Evolutionary conservation across 2,797 vertebrate species (phyloP).

Genomic region (Pelobates cultripes): DNA sequence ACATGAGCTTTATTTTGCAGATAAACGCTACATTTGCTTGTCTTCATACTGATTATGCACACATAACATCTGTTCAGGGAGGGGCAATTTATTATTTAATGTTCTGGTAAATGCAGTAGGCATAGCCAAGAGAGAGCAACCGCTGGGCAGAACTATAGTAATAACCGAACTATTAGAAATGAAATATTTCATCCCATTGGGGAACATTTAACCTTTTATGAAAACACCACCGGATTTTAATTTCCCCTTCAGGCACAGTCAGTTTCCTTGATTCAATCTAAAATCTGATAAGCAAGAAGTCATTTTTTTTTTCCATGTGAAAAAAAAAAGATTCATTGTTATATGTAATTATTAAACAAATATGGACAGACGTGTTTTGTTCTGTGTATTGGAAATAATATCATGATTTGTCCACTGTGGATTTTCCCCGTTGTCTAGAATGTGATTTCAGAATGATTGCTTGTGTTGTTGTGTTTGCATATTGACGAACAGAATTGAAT

Average conservation of each 20-base stretch:
- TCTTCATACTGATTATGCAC: not conserved
- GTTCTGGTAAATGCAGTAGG: not conserved
- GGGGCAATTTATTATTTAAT: not conserved
- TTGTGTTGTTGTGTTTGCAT: not conserved
- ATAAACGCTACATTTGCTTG: no score
- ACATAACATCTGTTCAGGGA: not conserved
- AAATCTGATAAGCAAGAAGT: not conserved
- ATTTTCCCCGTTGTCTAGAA: not conserved
- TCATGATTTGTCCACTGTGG: not conserved
- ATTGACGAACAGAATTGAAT: not conserved
- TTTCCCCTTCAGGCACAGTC: not conserved
- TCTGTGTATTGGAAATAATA: not conserved
- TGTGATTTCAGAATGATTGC: not conserved
- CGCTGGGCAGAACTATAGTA: not conserved
- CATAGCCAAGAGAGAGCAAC: not conserved
- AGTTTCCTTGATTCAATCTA: not conserved
- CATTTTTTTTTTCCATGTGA: not conserved
- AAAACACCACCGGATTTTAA: not conserved
- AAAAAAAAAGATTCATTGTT: not conserved
- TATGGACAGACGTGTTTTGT: not conserved
- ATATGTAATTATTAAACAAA: not conserved
- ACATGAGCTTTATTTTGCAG: no score
- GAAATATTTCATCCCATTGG: not conserved
- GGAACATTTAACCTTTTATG: slow-evolving; percentile 9
- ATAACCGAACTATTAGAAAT: not conserved